Evolutionary conservation across 1,140 invertebrate species (phyloP).

Genomic region (Colletes gigas): DNA sequence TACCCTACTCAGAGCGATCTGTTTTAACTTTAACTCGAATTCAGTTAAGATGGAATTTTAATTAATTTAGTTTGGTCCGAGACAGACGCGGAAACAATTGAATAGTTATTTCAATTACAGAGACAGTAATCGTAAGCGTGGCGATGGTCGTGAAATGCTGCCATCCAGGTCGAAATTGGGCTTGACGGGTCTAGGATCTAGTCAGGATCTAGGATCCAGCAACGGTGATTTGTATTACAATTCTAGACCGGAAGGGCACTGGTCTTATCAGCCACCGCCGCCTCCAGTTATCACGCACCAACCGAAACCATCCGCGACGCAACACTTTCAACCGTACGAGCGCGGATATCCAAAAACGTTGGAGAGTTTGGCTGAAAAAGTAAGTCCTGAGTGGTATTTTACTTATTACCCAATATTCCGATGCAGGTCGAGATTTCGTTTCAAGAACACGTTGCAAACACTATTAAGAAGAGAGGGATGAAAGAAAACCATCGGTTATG

Average conservation of each 20-base stretch:
- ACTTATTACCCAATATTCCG: constrained; percentile 22
- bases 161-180: constrained; percentile 88
- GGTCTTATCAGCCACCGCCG: constrained; percentile 87
- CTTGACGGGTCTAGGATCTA: constrained; percentile 83
- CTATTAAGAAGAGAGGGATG: no score
- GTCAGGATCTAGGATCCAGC: constrained; percentile 79
- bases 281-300: constrained; percentile 94
- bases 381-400: constrained; percentile 62
- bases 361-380: constrained; percentile 94
- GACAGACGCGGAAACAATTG: background rate
- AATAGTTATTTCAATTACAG: constrained; percentile 57
- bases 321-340: constrained; percentile 90
- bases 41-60: background rate
- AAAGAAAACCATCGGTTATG: no score
- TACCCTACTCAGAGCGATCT: background rate
- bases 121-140: constrained; percentile 79
- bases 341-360: constrained; percentile 94
- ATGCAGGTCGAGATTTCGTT: constrained; percentile 43
- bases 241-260: constrained; percentile 83
- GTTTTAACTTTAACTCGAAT: background rate
- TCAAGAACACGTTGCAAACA: background rate
- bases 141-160: constrained; percentile 88
- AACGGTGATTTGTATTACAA: constrained; percentile 93
- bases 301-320: constrained; percentile 87
- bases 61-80: background rate